Percentiles rank a stretch among this genome's conserved stretches.
Evolutionary conservation across 2,888 invertebrate genomes (phyloP).

Genomic region (Theodoxus fluviatilis): DNA sequence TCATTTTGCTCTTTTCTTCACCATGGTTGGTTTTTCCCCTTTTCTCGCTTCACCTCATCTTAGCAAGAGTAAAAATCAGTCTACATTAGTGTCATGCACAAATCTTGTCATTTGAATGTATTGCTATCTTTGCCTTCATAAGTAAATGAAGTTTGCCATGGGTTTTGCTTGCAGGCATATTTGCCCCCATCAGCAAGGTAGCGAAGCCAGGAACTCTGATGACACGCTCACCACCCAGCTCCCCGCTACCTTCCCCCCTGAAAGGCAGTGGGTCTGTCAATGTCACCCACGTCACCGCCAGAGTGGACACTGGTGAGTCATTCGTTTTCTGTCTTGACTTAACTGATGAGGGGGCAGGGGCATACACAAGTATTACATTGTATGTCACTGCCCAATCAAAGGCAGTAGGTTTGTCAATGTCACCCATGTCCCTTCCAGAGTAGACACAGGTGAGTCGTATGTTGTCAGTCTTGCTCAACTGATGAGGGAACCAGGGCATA

Average conservation of each 20-base stretch:
- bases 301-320: constrained; percentile 64
- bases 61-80: too few species aligned
- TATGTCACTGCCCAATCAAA: too few species aligned
- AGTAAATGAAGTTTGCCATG: too few species aligned
- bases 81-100: too few species aligned
- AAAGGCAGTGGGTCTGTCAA: constrained; percentile 51
- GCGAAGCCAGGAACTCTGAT: constrained; percentile 54
- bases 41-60: too few species aligned
- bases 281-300: constrained; percentile 66
- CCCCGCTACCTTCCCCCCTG: constrained; percentile 36
- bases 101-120: not conserved
- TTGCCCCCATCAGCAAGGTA: constrained; percentile 67
- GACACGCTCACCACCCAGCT: constrained; percentile 35
- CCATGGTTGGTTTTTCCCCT: not conserved
- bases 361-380: too few species aligned
- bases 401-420: too few species aligned
- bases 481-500: too few species aligned
- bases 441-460: too few species aligned
- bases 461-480: too few species aligned
- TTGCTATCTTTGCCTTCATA: not conserved
- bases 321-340: not conserved
- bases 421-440: too few species aligned
- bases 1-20: not conserved
- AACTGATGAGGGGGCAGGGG: too few species aligned
- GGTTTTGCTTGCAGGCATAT: constrained; percentile 62